These are phyloP conservation scores for Pogonomyrmex californicus DNA, from an alignment of 1,140 invertebrate genomes.

Conservation along the genomic window DNA sequence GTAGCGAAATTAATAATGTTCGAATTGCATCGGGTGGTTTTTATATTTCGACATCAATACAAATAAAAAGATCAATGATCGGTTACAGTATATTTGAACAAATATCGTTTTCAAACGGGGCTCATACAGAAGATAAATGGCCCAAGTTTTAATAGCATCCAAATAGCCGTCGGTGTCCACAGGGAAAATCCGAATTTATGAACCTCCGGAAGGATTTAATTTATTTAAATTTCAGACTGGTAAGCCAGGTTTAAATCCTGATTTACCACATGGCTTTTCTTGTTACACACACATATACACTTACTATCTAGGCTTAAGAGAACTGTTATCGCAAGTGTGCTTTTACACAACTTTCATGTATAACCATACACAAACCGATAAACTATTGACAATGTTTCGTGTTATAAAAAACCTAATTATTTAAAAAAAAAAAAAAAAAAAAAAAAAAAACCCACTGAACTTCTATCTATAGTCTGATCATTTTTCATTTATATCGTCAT, in stretches of 20 bases:
- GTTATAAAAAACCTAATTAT: conserved; percentile 15
- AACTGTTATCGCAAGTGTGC: conserved; percentile 65
- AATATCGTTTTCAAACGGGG: conserved; percentile 53
- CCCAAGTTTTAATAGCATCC: conserved; percentile 71
- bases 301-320: conserved; percentile 56
- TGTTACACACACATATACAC: conserved; percentile 59
- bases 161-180: conserved; percentile 69
- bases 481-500: not conserved
- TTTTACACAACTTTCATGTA: conserved; percentile 15
- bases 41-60: conserved; percentile 29
- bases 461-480: not conserved
- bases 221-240: conserved; percentile 76
- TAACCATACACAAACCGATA: conserved; percentile 11
- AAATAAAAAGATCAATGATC: conserved; percentile 45
- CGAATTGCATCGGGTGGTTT: conserved; percentile 1
- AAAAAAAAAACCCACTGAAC: no score
- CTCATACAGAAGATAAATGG: conserved; percentile 43
- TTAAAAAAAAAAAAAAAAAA: not conserved
- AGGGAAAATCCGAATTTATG: conserved; percentile 77
- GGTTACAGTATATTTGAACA: conserved; percentile 43
- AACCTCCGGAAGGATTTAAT: conserved; percentile 75
- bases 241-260: conserved; percentile 74
- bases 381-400: conserved; percentile 7
- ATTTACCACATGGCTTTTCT: conserved; percentile 79
- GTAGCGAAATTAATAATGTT: conserved; percentile 11